These are phyloP conservation scores for honey bee (Apis mellifera) DNA, from an alignment of 1,140 invertebrate genomes.

Conservation along the genomic window Amel_HAv3.1 CM009936.2:1914501-1915000, in stretches of 20 bases:
- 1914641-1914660: background rate
- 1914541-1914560: constrained; percentile 79
- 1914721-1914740: constrained; percentile 88
- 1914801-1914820: constrained; percentile 76
- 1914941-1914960: too few species aligned
- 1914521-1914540: constrained; percentile 80
- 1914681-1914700: constrained; percentile 68
- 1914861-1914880: constrained; percentile 77
- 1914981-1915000: background rate
- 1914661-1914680: background rate
- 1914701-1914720: constrained; percentile 79
- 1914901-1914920: too few species aligned
- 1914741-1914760: constrained; percentile 81
- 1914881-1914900: background rate
- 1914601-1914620: constrained; percentile 85
- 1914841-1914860: constrained; percentile 79
- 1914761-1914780: constrained; percentile 78
- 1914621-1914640: constrained; percentile 70
- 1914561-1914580: constrained; percentile 88
- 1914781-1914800: constrained; percentile 73
- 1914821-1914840: constrained; percentile 77
- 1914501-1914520: constrained; percentile 78
- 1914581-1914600: constrained; percentile 90
- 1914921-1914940: too few species aligned
- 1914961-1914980: too few species aligned